Conservation (phyloP, 2,113 vertebrate species). For the Tychaedon coryphoeus region DNA sequence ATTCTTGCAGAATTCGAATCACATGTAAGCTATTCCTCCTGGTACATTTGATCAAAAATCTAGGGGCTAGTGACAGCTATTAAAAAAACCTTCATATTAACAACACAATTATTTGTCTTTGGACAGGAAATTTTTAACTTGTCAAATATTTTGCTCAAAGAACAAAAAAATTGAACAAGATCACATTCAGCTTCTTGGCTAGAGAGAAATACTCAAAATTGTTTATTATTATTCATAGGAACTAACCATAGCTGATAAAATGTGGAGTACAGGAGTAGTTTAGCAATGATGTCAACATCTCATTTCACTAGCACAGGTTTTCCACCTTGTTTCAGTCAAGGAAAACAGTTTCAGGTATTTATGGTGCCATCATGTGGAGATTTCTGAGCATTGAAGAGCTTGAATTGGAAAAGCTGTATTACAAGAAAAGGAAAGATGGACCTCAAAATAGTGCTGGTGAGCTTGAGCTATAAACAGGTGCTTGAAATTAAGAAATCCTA, state of each 20-base stretch:
- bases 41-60: neutral
- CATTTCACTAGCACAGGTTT: neutral
- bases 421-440: neutral
- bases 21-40: neutral
- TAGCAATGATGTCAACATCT: neutral
- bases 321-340: neutral
- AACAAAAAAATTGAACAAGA: neutral
- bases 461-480: neutral
- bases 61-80: neutral
- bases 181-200: neutral
- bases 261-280: neutral
- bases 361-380: conserved; percentile 38
- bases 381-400: neutral
- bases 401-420: neutral
- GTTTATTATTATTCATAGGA: neutral
- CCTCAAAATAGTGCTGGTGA: neutral
- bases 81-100: neutral
- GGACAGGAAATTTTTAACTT: neutral
- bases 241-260: neutral
- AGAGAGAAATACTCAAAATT: neutral
- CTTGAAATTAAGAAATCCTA: neutral
- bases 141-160: neutral
- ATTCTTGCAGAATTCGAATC: neutral
- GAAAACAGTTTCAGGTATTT: conserved; percentile 8
- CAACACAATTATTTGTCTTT: neutral